A percentile compares a stretch with the other conserved stretches of the same genome.
Conservation (phyloP, 2,888 invertebrate species). For the Belgica antarctica region DNA sequence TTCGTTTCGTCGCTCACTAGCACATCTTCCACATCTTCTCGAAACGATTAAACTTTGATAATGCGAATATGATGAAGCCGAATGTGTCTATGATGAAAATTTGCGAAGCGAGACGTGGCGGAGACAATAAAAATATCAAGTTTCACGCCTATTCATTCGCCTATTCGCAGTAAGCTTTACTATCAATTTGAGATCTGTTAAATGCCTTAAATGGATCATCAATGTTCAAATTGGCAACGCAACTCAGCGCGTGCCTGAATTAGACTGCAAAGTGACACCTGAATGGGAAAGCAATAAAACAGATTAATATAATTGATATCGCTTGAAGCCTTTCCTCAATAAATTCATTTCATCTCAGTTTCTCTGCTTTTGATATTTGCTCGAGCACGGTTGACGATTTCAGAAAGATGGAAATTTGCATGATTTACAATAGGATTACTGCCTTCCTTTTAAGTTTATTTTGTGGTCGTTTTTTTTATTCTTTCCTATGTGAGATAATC, state of each 20-base stretch:
- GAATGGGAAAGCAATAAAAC: constrained; percentile 13
- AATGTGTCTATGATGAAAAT: background rate
- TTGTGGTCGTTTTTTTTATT: too few relatives aligned
- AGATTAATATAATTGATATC: constrained; percentile 33
- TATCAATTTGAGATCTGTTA: background rate
- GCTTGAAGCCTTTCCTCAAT: too few relatives aligned
- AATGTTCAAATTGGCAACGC: background rate
- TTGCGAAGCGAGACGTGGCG: background rate
- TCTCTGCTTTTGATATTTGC: too few relatives aligned
- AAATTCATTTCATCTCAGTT: too few relatives aligned
- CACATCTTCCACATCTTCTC: background rate
- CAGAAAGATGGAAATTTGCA: too few relatives aligned
- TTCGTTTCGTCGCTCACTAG: too few relatives aligned
- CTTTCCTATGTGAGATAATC: too few relatives aligned
- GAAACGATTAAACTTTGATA: background rate
- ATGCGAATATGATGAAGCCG: too few relatives aligned
- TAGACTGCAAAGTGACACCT: constrained; percentile 17
- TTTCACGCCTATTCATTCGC: constrained; percentile 17
- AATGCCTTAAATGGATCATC: background rate
- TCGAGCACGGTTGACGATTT: too few relatives aligned
- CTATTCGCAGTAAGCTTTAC: background rate
- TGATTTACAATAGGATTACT: too few relatives aligned
- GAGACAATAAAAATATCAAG: background rate
- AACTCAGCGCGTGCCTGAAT: background rate
- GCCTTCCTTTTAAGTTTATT: too few relatives aligned